phyloP scores from a whole-genome alignment of 2,888 invertebrate species.

The Parelbella ahira region DNA sequence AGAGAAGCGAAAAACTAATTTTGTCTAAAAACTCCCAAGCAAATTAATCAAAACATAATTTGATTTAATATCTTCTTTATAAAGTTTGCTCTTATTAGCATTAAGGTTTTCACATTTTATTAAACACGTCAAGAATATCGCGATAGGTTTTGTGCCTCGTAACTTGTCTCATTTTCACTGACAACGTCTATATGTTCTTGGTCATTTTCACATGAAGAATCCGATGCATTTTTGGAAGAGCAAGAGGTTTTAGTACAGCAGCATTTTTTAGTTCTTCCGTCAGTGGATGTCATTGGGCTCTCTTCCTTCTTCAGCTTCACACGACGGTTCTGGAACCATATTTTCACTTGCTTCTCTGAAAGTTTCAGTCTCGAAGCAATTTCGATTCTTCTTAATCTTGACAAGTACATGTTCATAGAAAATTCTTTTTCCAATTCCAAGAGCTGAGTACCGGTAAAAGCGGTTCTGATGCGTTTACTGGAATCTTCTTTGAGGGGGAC shows the following conservation, averaged over 20 bases:
- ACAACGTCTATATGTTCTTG: constrained; percentile 71
- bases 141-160: constrained; percentile 55
- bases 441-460: constrained; percentile 94
- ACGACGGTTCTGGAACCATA: constrained; percentile 96
- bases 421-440: constrained; percentile 94
- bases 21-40: neutral
- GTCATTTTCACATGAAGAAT: constrained; percentile 60
- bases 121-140: constrained; percentile 49
- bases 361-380: constrained; percentile 93
- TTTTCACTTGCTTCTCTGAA: constrained; percentile 97
- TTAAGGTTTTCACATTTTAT: neutral
- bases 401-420: constrained; percentile 93
- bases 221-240: constrained; percentile 45
- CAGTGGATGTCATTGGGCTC: constrained; percentile 65
- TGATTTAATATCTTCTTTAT: constrained; percentile 3
- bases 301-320: constrained; percentile 97
- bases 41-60: constrained; percentile 10
- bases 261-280: constrained; percentile 57
- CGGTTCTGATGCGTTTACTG: constrained; percentile 94
- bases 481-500: constrained; percentile 82
- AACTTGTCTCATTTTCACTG: constrained; percentile 61
- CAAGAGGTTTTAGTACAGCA: constrained; percentile 62
- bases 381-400: constrained; percentile 93
- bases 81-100: constrained; percentile 5
- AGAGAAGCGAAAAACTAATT: constrained; percentile 24